These are phyloP conservation scores for Proteles cristata DNA, from an alignment of 2,113 vertebrate species.

Conservation along the genomic window DNA sequence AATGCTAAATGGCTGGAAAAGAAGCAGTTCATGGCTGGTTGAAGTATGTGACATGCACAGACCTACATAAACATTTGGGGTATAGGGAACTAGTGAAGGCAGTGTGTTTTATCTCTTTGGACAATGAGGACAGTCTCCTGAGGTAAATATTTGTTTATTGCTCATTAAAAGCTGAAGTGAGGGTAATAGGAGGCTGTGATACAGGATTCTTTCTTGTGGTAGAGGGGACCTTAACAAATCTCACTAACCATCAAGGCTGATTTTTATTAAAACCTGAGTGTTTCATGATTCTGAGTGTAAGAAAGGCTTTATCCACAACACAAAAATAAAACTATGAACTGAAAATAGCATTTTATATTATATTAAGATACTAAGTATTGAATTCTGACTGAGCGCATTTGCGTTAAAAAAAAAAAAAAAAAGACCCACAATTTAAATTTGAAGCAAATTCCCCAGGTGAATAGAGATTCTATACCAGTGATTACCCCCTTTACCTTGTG, in stretches of 20 bases:
- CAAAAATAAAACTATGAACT: neutral
- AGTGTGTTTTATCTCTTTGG: neutral
- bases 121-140: neutral
- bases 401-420: neutral
- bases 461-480: neutral
- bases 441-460: neutral
- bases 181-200: neutral
- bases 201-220: neutral
- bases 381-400: neutral
- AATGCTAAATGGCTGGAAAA: neutral
- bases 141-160: neutral
- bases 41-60: neutral
- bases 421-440: neutral
- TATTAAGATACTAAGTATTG: neutral
- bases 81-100: too few relatives aligned
- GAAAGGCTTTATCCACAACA: neutral
- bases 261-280: neutral
- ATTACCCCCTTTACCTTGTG: neutral
- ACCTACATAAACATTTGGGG: fast-evolving
- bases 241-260: neutral
- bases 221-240: neutral
- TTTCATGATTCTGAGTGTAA: neutral
- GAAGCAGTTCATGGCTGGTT: fast-evolving
- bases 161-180: neutral
- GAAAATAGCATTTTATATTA: neutral